Conservation (phyloP, 2,888 invertebrate genomes). For the Chymomyza procnemis region DNA sequence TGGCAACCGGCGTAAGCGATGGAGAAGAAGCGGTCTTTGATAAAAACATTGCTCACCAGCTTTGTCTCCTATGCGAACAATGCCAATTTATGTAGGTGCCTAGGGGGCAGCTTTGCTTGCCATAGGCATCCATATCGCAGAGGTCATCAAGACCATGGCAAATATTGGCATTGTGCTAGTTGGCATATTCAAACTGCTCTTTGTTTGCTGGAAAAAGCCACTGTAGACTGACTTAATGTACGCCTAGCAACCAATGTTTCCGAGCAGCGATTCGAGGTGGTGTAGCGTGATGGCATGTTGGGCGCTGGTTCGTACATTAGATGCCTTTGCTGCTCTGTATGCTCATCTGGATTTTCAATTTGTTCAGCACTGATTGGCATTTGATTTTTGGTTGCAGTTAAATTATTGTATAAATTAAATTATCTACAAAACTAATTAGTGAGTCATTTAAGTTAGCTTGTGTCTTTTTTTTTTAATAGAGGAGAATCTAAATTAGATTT, state of each 20-base stretch:
- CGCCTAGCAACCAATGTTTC: not conserved
- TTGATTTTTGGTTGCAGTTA: not conserved
- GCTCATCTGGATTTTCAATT: not conserved
- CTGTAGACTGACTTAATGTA: not conserved
- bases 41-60: not conserved
- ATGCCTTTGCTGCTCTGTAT: not conserved
- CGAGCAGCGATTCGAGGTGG: too few relatives aligned
- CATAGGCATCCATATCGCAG: not conserved
- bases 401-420: too few relatives aligned
- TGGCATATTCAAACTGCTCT: not conserved
- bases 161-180: not conserved
- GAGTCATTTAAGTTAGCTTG: too few relatives aligned
- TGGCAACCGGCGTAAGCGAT: not conserved
- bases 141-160: not conserved
- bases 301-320: not conserved
- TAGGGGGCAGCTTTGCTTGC: not conserved
- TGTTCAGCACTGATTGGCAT: not conserved
- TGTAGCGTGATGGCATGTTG: not conserved
- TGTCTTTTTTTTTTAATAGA: too few relatives aligned
- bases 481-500: too few relatives aligned
- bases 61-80: not conserved
- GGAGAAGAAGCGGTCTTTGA: not conserved
- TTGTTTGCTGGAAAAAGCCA: not conserved
- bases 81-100: not conserved
- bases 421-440: too few relatives aligned